Percentiles rank a stretch among this genome's conserved stretches.
Conservation (phyloP, 2,113 vertebrate genomes). For the Lagopus muta region DNA sequence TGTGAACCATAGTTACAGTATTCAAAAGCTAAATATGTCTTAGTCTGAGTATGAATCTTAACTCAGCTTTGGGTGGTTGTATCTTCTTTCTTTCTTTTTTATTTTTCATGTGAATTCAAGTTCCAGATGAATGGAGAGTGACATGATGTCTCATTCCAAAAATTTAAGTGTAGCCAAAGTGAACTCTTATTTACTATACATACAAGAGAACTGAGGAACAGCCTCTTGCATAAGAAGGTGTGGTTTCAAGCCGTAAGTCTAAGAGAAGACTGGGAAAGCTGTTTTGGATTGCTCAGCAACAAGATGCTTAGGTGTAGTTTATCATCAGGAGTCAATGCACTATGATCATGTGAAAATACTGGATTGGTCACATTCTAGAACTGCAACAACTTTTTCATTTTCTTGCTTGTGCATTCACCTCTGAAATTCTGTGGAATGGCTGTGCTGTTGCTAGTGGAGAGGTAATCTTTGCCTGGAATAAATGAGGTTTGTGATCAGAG, state of each 20-base stretch:
- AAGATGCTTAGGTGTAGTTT: not conserved
- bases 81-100: not conserved
- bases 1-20: not conserved
- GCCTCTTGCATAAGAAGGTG: not conserved
- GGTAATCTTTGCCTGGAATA: not conserved
- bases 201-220: not conserved
- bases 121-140: not conserved
- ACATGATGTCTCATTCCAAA: not conserved
- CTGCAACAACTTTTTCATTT: not conserved
- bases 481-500: not conserved
- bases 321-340: not conserved
- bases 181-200: not conserved
- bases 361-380: not conserved
- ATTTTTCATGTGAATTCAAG: not conserved
- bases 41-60: not conserved
- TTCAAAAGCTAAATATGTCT: conserved; percentile 4
- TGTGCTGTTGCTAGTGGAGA: not conserved
- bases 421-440: not conserved
- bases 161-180: not conserved
- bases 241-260: not conserved
- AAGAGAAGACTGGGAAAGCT: not conserved
- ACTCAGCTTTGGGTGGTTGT: not conserved
- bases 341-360: not conserved
- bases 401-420: not conserved
- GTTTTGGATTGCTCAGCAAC: not conserved